These are phyloP conservation scores for Bujurquina vittata DNA, from an alignment of 2,113 vertebrate genomes.

Conservation along the genomic window DNA sequence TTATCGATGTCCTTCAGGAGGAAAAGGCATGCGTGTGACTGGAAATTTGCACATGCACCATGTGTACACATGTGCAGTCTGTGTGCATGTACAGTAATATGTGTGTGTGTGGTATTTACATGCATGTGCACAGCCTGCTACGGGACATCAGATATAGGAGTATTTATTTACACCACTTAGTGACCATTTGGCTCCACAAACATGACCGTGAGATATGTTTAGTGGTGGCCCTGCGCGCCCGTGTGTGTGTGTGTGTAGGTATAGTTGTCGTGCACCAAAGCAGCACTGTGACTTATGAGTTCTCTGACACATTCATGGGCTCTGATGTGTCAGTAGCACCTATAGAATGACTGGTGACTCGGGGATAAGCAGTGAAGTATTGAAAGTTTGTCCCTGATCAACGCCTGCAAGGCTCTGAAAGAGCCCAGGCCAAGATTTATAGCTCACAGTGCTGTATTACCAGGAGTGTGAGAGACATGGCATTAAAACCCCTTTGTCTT, in stretches of 20 bases:
- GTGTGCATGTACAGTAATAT: neutral
- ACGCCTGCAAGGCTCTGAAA: conserved; percentile 48
- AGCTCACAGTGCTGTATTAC: conserved; percentile 40
- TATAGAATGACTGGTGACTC: conserved; percentile 31
- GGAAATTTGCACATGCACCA: neutral
- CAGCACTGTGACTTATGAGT: conserved; percentile 45
- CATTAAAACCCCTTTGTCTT: conserved; percentile 75
- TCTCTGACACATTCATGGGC: conserved; percentile 50
- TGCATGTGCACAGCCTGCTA: conserved; percentile 11
- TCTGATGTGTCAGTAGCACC: conserved; percentile 50
- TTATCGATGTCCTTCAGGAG: conserved; percentile 46
- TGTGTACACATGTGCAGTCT: neutral
- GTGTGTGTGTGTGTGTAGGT: neutral
- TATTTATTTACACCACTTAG: conserved; percentile 26
- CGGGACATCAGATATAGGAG: conserved; percentile 9
- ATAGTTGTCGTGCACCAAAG: conserved; percentile 15
- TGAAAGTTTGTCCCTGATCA: conserved; percentile 67
- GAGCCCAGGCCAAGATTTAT: conserved; percentile 62
- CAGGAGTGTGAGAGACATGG: conserved; percentile 60
- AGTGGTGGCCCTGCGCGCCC: neutral
- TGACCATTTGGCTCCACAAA: conserved; percentile 43
- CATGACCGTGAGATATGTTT: conserved; percentile 27
- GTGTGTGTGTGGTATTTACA: neutral
- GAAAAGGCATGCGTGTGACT: conserved; percentile 1
- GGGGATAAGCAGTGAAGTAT: conserved; percentile 40